phyloP scores from a whole-genome alignment of 2,113 vertebrate genomes.

The Sula dactylatra region DNA sequence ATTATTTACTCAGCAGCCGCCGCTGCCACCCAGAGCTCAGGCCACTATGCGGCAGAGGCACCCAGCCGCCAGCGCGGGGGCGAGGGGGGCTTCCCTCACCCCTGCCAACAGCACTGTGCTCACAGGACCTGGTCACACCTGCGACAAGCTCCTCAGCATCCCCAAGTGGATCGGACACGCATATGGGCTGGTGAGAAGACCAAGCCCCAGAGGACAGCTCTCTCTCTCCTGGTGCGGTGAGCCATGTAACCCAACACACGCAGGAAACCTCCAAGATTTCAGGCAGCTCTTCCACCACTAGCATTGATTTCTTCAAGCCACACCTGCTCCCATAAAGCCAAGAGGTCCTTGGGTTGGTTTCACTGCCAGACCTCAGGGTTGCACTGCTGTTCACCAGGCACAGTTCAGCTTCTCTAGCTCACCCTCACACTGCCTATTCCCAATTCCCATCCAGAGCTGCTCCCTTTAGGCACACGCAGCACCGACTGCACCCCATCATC shows the following conservation, averaged over 20 bases:
- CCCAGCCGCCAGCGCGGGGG: neutral
- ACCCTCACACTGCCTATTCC: too few relatives aligned
- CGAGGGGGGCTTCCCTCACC: neutral
- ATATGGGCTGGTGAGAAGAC: neutral
- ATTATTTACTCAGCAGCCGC: neutral
- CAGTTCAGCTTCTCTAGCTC: neutral
- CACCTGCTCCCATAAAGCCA: neutral
- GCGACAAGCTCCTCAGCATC: rapidly evolving
- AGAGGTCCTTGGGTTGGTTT: neutral
- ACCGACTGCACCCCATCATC: neutral
- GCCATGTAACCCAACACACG: rapidly evolving
- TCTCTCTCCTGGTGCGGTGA: neutral
- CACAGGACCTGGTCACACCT: neutral
- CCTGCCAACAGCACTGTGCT: neutral
- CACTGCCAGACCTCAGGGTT: neutral
- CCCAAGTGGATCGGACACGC: rapidly evolving
- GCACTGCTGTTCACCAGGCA: neutral
- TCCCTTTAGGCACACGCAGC: neutral
- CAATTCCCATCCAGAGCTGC: neutral
- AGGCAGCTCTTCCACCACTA: neutral
- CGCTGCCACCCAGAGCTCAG: neutral
- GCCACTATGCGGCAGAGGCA: neutral
- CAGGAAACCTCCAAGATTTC: rapidly evolving
- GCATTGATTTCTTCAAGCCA: neutral
- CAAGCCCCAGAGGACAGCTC: neutral